Base-by-base conservation (phyloP, 2,113 vertebrate genomes). In the cattle (Bos taurus) region DNA sequence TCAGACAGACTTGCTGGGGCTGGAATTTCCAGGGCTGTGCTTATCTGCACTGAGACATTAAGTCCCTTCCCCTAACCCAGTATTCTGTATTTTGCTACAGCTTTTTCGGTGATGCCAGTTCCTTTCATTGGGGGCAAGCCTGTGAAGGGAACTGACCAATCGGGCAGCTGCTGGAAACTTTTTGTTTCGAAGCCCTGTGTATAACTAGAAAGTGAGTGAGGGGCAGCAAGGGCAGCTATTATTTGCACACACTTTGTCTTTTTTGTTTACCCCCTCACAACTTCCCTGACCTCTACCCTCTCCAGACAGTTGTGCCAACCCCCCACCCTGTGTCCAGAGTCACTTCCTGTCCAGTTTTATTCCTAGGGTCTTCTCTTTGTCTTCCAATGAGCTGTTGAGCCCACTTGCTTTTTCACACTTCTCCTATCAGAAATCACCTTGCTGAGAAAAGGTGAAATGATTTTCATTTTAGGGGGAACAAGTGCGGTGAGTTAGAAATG, bases 121-220 rank as follows among this genome's bases (percentile, higher is more conserved):
- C 30, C 62, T 94, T 60, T 82, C 30, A 52, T 21, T 56, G 28
- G 52, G 71, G 17, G 71, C 52, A 95, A 30, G 17, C 54, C 50
- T 96, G 36, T n/a, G 56, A 57, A 84, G 90, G 48, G 85, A 86
- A 82, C 7, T 48, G 54, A 94, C 36, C 30, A n/a, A 82, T 43
- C 3, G 54, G 57, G 59, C 52, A 92, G 67, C 26, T 50, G 67
- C 80, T 36, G 15, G 43, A 13, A 67, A 60, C 85, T 92, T 84
- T 90, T 23, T 84, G 60, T 96, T 97, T 81, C 50, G 64, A 92
- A 94, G 67, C 80, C 23, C 50, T 84, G 26, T 43, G 46, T 5
- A 50, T 78, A 97, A 96, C 95, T 59, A 52, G 33, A 96, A 95
- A 93, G 12, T 85, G 16, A 26, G n/a, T n/a, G 80, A 85, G 84